A percentile compares a stretch with the other conserved stretches of the same genome.
Conservation (phyloP, 2,888 invertebrate genomes). For the Margaritifera margaritifera region DNA sequence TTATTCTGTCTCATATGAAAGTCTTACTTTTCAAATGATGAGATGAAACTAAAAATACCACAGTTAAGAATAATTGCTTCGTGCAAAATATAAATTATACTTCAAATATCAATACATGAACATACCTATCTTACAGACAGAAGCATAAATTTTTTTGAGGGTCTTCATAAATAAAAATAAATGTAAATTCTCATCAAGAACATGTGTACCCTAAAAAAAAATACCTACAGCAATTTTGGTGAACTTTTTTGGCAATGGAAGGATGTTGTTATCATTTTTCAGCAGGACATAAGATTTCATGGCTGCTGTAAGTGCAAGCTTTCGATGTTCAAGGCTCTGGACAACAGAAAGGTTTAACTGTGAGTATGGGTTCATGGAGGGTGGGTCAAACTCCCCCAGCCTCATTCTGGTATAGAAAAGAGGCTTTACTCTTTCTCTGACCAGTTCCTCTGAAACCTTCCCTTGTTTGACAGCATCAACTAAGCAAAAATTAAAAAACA, state of each 20-base stretch:
- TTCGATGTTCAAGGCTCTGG: conserved; percentile 35
- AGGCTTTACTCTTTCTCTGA: conserved; percentile 37
- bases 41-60: no score
- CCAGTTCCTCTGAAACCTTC: conserved; percentile 22
- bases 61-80: no score
- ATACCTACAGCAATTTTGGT: conserved; percentile 21
- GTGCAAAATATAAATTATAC: no score
- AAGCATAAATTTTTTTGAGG: no score
- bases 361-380: conserved; percentile 52
- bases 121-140: no score
- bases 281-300: conserved; percentile 54
- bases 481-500: conserved; percentile 23
- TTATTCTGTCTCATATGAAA: no score
- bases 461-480: conserved; percentile 26
- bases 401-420: conserved; percentile 49
- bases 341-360: conserved; percentile 32
- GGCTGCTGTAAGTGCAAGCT: conserved; percentile 47
- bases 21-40: no score
- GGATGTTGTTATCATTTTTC: conserved; percentile 44
- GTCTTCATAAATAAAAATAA: no score
- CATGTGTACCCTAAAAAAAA: neutral
- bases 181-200: no score
- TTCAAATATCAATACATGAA: no score
- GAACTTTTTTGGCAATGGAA: conserved; percentile 19
- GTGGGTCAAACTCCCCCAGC: conserved; percentile 51